phyloP scores from a whole-genome alignment of 2,888 invertebrate genomes.

The Tribolium freemani region DNA sequence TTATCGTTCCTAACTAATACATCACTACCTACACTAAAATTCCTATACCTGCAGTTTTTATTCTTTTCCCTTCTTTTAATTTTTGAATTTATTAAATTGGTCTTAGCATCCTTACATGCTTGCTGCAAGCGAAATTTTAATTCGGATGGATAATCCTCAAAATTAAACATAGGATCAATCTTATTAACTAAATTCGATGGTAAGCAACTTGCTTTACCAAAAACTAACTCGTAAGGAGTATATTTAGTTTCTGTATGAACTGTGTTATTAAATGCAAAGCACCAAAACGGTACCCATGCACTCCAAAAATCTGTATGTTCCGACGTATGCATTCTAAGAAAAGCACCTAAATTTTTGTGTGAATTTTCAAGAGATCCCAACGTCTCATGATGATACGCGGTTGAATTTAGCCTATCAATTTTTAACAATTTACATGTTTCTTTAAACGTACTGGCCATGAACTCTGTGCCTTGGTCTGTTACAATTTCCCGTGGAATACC shows the following conservation, averaged over 20 bases:
- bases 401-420: neutral
- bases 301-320: neutral
- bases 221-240: too few relatives aligned
- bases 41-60: neutral
- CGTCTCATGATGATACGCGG: conserved; percentile 41
- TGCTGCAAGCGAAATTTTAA: neutral
- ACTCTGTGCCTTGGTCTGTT: conserved; percentile 39
- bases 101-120: neutral
- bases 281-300: neutral
- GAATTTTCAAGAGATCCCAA: conserved; percentile 42
- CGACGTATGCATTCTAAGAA: neutral
- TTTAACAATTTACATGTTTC: conserved; percentile 9
- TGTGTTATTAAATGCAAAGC: too few relatives aligned
- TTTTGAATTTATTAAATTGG: neutral
- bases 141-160: neutral
- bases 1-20: neutral
- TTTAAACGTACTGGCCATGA: conserved; percentile 16
- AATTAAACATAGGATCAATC: conserved; percentile 6
- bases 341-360: conserved; percentile 18
- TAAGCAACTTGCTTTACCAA: too few relatives aligned
- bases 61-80: neutral
- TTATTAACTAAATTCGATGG: neutral
- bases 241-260: too few relatives aligned
- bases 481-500: too few relatives aligned
- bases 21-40: neutral